Evolutionary conservation across 2,797 vertebrate species (phyloP).

Genomic region (Cottoperca gobio): DNA sequence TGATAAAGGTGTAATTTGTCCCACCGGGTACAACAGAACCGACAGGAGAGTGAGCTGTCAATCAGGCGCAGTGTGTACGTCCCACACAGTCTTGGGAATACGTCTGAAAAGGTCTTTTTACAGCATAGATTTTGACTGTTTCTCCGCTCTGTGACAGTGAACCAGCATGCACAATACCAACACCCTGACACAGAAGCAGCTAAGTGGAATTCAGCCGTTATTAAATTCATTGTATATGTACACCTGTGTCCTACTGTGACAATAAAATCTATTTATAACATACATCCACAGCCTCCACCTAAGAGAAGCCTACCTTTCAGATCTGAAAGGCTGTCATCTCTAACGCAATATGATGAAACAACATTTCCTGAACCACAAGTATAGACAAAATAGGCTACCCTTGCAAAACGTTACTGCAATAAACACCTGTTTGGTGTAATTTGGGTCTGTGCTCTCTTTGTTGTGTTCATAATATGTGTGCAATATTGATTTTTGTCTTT

Average conservation of each 20-base stretch:
- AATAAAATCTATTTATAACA: background rate
- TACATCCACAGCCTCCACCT: background rate
- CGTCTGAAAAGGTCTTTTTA: background rate
- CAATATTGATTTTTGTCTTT: background rate
- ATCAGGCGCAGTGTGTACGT: background rate
- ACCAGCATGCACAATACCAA: background rate
- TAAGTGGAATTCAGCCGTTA: background rate
- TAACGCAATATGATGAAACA: background rate
- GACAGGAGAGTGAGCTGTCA: background rate
- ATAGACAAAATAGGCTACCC: too few species aligned
- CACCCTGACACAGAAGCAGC: background rate
- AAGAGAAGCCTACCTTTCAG: background rate
- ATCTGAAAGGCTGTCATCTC: background rate
- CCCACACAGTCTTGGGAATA: background rate
- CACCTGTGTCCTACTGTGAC: background rate
- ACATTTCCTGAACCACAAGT: too few species aligned
- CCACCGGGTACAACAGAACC: background rate
- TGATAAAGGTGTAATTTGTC: constrained; percentile 1
- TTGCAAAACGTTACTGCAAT: too few species aligned
- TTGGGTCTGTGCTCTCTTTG: background rate
- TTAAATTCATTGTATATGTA: background rate
- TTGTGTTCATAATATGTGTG: background rate
- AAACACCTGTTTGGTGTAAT: background rate
- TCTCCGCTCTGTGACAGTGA: background rate
- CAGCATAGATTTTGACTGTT: background rate